A percentile compares a stretch with the other conserved stretches of the same genome.
Evolutionary conservation across 2,888 invertebrate species (phyloP).

Genomic region (Melipona beecheii): DNA sequence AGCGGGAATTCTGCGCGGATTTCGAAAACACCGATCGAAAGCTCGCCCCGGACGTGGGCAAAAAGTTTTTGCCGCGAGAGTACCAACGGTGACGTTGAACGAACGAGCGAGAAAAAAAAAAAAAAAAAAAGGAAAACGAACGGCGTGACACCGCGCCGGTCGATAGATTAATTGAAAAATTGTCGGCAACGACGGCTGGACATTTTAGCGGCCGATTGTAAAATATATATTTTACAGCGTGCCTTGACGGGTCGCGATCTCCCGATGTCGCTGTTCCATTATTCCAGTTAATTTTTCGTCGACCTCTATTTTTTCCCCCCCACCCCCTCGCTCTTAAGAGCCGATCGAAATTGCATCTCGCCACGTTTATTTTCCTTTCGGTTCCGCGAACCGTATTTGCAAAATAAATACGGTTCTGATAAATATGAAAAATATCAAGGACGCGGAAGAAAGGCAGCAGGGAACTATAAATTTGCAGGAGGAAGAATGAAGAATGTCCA

Average conservation of each 20-base stretch:
- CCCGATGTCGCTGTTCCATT: slow-evolving; percentile 16
- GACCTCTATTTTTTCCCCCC: background rate
- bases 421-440: background rate
- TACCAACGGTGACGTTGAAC: slow-evolving; percentile 25
- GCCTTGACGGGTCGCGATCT: slow-evolving; percentile 28
- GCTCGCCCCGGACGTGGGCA: background rate
- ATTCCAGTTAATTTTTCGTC: slow-evolving; percentile 32
- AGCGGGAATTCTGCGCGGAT: background rate
- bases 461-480: background rate
- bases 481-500: background rate
- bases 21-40: background rate
- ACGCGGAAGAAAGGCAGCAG: background rate
- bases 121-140: background rate
- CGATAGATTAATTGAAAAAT: slow-evolving; percentile 55
- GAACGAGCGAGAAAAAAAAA: slow-evolving; percentile 11
- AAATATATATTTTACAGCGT: slow-evolving; percentile 37
- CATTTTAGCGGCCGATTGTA: slow-evolving; percentile 24
- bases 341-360: slow-evolving; percentile 3
- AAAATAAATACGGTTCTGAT: background rate
- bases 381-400: background rate
- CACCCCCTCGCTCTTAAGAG: background rate
- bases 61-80: slow-evolving; percentile 1
- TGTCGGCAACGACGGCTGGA: background rate
- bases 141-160: slow-evolving; percentile 19
- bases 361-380: background rate